Conservation (phyloP, 2,797 vertebrate genomes). For the Danio kyathit region DNA sequence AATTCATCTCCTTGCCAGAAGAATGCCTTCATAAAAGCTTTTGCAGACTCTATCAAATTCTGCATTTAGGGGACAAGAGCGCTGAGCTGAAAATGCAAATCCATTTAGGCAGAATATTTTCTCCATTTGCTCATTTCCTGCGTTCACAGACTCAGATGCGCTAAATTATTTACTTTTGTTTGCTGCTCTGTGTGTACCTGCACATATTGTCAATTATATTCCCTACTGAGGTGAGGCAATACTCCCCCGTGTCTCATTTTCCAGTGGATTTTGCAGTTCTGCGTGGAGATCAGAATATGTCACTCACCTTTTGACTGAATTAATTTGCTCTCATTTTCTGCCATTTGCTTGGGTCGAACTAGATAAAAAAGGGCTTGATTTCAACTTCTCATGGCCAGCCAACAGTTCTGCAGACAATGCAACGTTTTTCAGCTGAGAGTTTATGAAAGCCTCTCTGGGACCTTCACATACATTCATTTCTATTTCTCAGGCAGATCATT, state of each 20-base stretch:
- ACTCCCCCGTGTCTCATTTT: slow-evolving; percentile 28
- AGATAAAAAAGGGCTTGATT: slow-evolving; percentile 27
- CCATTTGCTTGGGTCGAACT: slow-evolving; percentile 8
- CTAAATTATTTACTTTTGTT: slow-evolving; percentile 65
- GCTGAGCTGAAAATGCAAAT: slow-evolving; percentile 75
- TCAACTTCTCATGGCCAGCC: not conserved
- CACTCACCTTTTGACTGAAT: slow-evolving; percentile 62
- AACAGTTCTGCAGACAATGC: slow-evolving; percentile 5
- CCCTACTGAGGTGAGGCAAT: slow-evolving; percentile 50
- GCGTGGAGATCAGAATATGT: slow-evolving; percentile 54
- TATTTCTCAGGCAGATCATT: slow-evolving; percentile 12
- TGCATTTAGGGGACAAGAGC: slow-evolving; percentile 70
- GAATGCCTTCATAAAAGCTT: slow-evolving; percentile 24
- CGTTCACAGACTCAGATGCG: slow-evolving; percentile 12
- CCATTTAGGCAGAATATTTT: slow-evolving; percentile 73
- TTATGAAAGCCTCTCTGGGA: slow-evolving; percentile 13
- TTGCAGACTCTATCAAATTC: slow-evolving; percentile 66
- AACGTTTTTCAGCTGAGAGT: not conserved
- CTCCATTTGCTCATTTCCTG: slow-evolving; percentile 73
- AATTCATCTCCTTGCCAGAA: not conserved
- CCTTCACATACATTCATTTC: not conserved
- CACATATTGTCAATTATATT: slow-evolving; percentile 66
- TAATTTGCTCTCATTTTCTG: slow-evolving; percentile 65
- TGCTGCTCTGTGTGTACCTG: slow-evolving; percentile 61
- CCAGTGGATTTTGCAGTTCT: not conserved